Evolutionary conservation across 92 coral and sea anemone genomes (phyloP).

Genomic region (Meandrina meandrites): DNA sequence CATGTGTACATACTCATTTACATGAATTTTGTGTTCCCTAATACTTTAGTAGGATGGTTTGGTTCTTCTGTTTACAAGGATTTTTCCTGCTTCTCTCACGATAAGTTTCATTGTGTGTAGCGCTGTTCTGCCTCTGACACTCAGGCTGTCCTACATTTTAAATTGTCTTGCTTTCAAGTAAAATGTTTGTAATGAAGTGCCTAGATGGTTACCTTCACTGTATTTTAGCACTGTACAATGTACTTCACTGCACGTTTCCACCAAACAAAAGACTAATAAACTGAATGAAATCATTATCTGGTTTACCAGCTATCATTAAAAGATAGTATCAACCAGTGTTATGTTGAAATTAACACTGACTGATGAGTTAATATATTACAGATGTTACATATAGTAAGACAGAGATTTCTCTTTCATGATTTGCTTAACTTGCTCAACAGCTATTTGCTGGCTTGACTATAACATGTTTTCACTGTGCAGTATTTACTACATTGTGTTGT

Average conservation of each 20-base stretch:
- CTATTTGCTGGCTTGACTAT: not conserved
- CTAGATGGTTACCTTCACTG: not conserved
- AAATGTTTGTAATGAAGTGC: not conserved
- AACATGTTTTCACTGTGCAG: not conserved
- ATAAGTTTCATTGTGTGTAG: not conserved
- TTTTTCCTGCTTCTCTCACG: not conserved
- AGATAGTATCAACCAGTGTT: not conserved
- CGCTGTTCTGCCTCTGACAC: not conserved
- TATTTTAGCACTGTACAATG: not conserved
- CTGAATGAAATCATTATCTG: not conserved
- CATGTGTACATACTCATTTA: not conserved
- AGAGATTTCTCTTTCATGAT: not conserved
- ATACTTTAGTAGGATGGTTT: not conserved
- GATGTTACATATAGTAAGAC: not conserved
- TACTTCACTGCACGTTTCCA: no score
- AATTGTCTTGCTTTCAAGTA: not conserved
- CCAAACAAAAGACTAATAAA: not conserved
- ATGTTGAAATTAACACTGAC: not conserved
- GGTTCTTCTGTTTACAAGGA: not conserved
- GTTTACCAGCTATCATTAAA: not conserved
- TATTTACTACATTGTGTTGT: not conserved
- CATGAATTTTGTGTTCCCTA: not conserved
- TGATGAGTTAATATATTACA: not conserved
- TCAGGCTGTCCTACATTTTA: not conserved
- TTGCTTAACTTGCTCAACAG: not conserved